Base-by-base conservation (phyloP, 2,113 vertebrate genomes). In the Phylloscopus trochiloides region DNA sequence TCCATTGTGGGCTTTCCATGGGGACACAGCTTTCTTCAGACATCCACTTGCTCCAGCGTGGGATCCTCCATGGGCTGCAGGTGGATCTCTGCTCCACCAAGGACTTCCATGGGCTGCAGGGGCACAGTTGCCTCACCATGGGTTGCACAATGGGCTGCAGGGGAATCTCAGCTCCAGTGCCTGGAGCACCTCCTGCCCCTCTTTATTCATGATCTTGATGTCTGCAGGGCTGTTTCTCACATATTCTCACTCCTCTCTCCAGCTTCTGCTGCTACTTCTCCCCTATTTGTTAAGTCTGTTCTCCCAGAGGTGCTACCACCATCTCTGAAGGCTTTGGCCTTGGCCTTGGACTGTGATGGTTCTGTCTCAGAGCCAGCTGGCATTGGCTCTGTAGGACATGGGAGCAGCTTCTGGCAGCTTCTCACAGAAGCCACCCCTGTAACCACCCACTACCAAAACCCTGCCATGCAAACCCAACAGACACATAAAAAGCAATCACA, bases 321-420 rank as follows among this genome's bases (percentile, higher is more conserved):
- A 1, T 65, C 18, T 31, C n/a, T 7, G 29, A 8, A 17, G 24
- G 29, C n/a, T 22, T 28, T 42, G 38, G n/a, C 15, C 18, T 52
- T 17, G 38, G 19, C 15, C 22, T 52, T 17, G 38, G 19, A 17
- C 28, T 47, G 19, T 38, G 40, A 43, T 13, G 9, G 5, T 6
- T 72, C 45, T 17, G 7, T 25, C 45, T 26, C 0, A 0, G 19
- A 83, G 34, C 29, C 2, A 2, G 5, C 36, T 63, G 50, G 4
- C 36, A 7, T 34, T 70, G 43, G 4, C 57, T 40, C 17, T 45
- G 21, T 17, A 2, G 15, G 16, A 25, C 2, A 25, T 9, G 22
- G 31, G 5, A 3, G 26, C 7, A 77, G 13, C n/a, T 76, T 75
- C 55, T 40, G n/a, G 14, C 4, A 50, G 4, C 28, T 58, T 61